Conservation (phyloP, 2,888 invertebrate species). For the Hemithea aestivaria region DNA sequence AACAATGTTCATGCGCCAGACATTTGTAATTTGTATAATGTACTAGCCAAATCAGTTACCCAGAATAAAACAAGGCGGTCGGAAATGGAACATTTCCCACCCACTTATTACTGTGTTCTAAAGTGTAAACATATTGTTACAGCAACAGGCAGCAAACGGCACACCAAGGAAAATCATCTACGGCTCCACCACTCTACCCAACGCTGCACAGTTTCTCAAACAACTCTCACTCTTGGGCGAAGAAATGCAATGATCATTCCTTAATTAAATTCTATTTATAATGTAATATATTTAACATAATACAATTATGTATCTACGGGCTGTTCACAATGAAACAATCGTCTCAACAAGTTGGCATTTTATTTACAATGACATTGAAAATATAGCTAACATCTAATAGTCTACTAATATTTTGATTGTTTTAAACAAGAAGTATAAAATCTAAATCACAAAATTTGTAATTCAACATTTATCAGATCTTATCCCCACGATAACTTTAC, state of each 20-base stretch:
- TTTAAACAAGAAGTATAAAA: slow-evolving; percentile 79
- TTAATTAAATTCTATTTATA: slow-evolving; percentile 21
- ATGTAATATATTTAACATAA: slow-evolving; percentile 33
- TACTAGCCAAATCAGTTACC: no score
- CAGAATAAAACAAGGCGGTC: no score
- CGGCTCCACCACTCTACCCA: slow-evolving; percentile 96
- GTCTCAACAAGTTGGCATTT: slow-evolving; percentile 79
- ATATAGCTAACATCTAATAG: slow-evolving; percentile 78
- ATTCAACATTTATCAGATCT: slow-evolving; percentile 68
- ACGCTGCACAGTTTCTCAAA: slow-evolving; percentile 95
- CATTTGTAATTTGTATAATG: no score
- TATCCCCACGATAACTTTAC: slow-evolving; percentile 49
- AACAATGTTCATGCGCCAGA: no score
- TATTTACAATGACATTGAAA: slow-evolving; percentile 80
- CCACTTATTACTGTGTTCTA: no score
- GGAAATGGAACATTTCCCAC: no score
- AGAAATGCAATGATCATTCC: slow-evolving; percentile 81
- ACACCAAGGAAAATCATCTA: slow-evolving; percentile 91
- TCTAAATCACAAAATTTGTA: slow-evolving; percentile 77
- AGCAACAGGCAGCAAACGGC: slow-evolving; percentile 84
- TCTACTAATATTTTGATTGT: slow-evolving; percentile 76
- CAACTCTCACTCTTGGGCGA: slow-evolving; percentile 90
- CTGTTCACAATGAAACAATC: slow-evolving; percentile 54
- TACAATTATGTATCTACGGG: slow-evolving; percentile 31
- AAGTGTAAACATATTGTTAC: slow-evolving; percentile 39